Conservation (phyloP, 2,888 invertebrate genomes). For the Trisateles emortualis region DNA sequence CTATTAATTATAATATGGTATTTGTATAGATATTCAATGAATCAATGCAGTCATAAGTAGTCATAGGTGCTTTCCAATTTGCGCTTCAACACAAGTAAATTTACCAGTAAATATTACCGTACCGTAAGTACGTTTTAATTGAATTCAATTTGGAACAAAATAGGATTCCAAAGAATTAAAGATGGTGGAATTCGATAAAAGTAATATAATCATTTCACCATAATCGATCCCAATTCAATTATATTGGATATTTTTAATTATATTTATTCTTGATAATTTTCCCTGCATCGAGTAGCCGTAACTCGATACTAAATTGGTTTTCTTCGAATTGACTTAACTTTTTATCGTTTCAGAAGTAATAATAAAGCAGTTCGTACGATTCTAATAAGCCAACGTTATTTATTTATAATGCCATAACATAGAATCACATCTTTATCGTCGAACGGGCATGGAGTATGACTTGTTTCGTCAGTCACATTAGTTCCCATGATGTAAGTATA, state of each 20-base stretch:
- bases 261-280: slow-evolving; percentile 1
- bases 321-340: slow-evolving; percentile 11
- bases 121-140: neutral
- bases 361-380: slow-evolving; percentile 3
- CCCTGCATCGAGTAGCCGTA: neutral
- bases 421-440: too few species aligned
- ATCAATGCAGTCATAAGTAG: too few species aligned
- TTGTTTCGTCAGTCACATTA: too few species aligned
- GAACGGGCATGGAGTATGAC: too few species aligned
- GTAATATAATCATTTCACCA: slow-evolving; percentile 2
- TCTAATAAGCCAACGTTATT: slow-evolving; percentile 5
- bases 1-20: too few species aligned
- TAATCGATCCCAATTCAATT: slow-evolving; percentile 6
- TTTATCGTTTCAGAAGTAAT: slow-evolving; percentile 14
- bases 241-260: slow-evolving; percentile 15
- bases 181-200: neutral
- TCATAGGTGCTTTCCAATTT: too few species aligned
- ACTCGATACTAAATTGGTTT: slow-evolving; percentile 14
- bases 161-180: neutral
- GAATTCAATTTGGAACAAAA: neutral
- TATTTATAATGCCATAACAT: neutral
- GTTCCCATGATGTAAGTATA: too few species aligned
- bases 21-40: too few species aligned
- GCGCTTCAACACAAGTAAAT: too few species aligned
- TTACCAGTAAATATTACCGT: neutral